These are phyloP conservation scores for Deroptyus accipitrinus DNA, from an alignment of 2,113 vertebrate species.

Conservation along the genomic window DNA sequence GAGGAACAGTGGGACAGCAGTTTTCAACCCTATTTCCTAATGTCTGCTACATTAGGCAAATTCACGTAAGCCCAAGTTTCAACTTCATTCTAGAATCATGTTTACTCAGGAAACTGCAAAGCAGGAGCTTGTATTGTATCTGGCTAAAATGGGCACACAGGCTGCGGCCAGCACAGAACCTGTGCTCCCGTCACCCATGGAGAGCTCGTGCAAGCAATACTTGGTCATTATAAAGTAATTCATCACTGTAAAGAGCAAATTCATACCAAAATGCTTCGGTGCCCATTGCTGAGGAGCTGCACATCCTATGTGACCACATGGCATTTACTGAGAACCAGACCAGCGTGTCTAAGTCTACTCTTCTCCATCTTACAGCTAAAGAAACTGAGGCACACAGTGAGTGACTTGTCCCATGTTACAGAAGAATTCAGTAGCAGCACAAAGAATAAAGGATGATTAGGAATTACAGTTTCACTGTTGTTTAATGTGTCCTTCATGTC, in stretches of 20 bases:
- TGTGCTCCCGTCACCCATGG: rapidly evolving
- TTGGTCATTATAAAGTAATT: too few relatives aligned
- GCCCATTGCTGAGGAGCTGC: neutral
- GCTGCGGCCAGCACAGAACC: neutral
- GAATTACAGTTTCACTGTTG: neutral
- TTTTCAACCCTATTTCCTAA: neutral
- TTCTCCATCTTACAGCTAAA: neutral
- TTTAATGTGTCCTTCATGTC: neutral
- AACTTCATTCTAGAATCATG: neutral
- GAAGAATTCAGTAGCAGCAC: neutral
- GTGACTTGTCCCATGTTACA: neutral
- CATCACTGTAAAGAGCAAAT: neutral
- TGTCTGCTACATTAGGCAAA: neutral
- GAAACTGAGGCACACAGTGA: neutral
- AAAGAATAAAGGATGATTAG: neutral
- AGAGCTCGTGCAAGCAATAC: neutral
- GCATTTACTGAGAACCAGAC: neutral
- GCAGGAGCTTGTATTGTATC: neutral
- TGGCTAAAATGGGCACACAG: neutral
- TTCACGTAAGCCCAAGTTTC: rapidly evolving
- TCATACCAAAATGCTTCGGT: neutral
- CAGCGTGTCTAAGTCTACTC: neutral
- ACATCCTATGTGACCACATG: neutral
- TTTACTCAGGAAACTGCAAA: neutral
- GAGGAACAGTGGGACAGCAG: neutral